Base-by-base conservation (phyloP, 2,113 vertebrate genomes). In the Myotis brandtii region DNA sequence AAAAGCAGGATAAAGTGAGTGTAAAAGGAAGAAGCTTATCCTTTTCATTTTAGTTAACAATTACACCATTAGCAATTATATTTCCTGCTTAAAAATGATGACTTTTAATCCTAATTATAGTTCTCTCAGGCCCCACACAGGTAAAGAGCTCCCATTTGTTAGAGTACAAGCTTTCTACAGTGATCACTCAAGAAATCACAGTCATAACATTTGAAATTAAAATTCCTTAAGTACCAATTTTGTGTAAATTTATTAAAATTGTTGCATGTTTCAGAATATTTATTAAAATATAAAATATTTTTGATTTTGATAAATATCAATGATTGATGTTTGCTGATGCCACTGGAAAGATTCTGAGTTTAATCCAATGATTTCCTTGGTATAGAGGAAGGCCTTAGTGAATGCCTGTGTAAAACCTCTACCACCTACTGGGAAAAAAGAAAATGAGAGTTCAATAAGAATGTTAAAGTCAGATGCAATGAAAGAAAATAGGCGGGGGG, bases 171-270 rank as follows among this genome's bases (percentile, higher is more conserved):
- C 79, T 80, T 80, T 43, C 32, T 23, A 69, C 16, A 48, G 1
- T 56, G 52, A 46, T 81, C 89, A 88, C 20, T 93, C 46, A 84
- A 64, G 79, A 40, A 93, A 23, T 85, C 48, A 64, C 5, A 73
- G 59, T 76, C 54, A 34, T 79, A 34, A 46, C 10, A 86, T 66
- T 92, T 95, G 83, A 96, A 92, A 96, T 73, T 72, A 80, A 95
- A 91, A 8, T 77, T 46, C 7, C 46, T 87, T 46, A 84, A 87
- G 6, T 73, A 79, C 43, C 67, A 48, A 40, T 54, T 95, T 82
- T 92, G 64, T 80, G 11, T 17, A 43, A 54, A 4, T 83, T 83
- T 43, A 52, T 48, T 81, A n/a, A 69, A 83, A 56, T 87, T 46
- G 50, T 73, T 72, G 12, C 40, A 66, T 27, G 3, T 43, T 82